A percentile compares a stretch with the other conserved stretches of the same genome.
These are phyloP conservation scores for Lithophane socia DNA, from an alignment of 2,888 invertebrate species.

Conservation along the genomic window DNA sequence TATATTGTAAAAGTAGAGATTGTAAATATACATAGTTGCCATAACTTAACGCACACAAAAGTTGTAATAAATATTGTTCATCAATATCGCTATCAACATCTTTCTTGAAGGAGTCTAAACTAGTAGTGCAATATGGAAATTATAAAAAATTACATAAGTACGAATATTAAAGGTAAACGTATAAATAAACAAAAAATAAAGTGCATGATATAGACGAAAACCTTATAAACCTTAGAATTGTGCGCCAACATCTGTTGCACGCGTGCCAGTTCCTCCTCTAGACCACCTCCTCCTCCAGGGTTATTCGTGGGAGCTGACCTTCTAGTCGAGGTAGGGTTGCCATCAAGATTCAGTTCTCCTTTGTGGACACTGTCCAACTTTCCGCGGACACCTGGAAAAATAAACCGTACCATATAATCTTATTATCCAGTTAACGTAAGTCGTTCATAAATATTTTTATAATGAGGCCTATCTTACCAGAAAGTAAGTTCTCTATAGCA, in stretches of 20 bases:
- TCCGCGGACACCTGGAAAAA: constrained; percentile 81
- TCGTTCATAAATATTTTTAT: background rate
- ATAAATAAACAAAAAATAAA: constrained; percentile 78
- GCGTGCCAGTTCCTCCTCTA: constrained; percentile 95
- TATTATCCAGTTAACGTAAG: background rate
- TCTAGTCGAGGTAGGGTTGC: constrained; percentile 45
- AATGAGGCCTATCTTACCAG: constrained; percentile 71
- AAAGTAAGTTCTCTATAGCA: constrained; percentile 85
- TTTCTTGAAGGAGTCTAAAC: background rate
- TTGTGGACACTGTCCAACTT: constrained; percentile 81
- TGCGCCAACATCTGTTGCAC: constrained; percentile 96
- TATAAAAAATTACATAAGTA: constrained; percentile 8
- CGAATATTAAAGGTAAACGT: constrained; percentile 29
- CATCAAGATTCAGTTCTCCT: constrained; percentile 64
- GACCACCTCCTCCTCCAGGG: constrained; percentile 74
- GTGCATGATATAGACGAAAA: constrained; percentile 91
- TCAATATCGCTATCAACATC: background rate
- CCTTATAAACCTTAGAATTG: constrained; percentile 96
- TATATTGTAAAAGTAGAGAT: background rate
- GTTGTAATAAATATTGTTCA: background rate
- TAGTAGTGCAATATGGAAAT: constrained; percentile 29
- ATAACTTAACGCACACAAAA: background rate
- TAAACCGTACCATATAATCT: background rate
- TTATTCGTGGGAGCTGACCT: constrained; percentile 50
- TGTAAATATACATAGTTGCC: constrained; percentile 23